phyloP scores from a whole-genome alignment of 2,797 vertebrate genomes.

The Platalea minor region DNA sequence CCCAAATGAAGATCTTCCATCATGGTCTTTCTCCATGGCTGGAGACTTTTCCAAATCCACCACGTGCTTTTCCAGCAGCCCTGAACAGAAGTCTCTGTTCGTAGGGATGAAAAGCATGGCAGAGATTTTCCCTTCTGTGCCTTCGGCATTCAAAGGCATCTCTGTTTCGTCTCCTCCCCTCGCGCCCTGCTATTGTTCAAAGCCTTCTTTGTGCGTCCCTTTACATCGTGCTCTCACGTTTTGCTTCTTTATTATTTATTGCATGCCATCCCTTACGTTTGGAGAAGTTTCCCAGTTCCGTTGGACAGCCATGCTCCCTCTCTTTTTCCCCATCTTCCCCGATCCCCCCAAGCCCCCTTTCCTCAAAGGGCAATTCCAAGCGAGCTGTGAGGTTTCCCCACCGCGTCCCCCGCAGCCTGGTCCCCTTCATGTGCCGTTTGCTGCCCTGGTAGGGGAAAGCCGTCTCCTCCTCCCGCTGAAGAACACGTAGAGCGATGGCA shows the following conservation, averaged over 20 bases:
- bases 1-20: background rate
- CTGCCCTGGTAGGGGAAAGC: background rate
- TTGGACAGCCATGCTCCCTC: background rate
- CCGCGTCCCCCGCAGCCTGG: background rate
- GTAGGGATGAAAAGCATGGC: background rate
- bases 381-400: background rate
- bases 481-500: background rate
- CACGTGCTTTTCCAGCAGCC: background rate
- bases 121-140: background rate
- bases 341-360: background rate
- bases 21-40: slow-evolving; percentile 1
- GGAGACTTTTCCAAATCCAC: slow-evolving; percentile 25
- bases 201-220: background rate
- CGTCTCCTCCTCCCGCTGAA: background rate
- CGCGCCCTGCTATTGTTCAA: background rate
- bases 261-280: background rate
- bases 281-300: background rate
- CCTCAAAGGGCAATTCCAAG: background rate
- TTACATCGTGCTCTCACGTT: background rate
- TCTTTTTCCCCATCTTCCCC: background rate
- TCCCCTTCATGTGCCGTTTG: rapidly evolving
- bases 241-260: background rate
- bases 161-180: background rate
- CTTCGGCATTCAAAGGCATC: background rate
- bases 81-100: background rate